A percentile compares a stretch with the other conserved stretches of the same genome.
These are phyloP conservation scores for Dufourea novaeangliae DNA, from an alignment of 1,140 invertebrate species.

Conservation along the genomic window DNA sequence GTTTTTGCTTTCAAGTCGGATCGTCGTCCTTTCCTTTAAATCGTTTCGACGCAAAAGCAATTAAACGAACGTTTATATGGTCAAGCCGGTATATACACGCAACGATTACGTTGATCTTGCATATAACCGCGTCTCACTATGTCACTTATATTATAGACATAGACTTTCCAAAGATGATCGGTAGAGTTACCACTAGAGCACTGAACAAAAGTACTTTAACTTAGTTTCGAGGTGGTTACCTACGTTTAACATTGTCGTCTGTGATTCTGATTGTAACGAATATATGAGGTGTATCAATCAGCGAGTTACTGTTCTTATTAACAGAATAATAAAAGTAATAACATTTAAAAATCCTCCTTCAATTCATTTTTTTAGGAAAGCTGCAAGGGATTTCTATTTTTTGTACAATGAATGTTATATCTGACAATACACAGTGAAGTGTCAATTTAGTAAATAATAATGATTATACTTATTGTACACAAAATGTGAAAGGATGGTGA, in stretches of 20 bases:
- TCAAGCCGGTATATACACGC: background rate
- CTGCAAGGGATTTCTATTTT: too few species aligned
- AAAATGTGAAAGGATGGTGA: too few species aligned
- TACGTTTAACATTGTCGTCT: background rate
- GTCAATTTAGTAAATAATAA: too few species aligned
- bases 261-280: background rate
- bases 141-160: background rate
- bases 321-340: too few species aligned
- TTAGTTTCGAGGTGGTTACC: background rate
- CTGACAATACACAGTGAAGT: too few species aligned
- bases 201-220: background rate
- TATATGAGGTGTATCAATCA: too few species aligned
- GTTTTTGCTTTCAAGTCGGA: constrained; percentile 16
- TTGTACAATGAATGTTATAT: too few species aligned
- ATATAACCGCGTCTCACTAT: background rate
- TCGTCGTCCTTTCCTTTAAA: constrained; percentile 7
- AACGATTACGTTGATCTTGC: constrained; percentile 17
- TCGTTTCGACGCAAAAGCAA: background rate
- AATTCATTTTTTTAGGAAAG: too few species aligned
- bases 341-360: too few species aligned
- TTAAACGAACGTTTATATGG: constrained; percentile 11
- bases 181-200: background rate
- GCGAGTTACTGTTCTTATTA: too few species aligned
- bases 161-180: constrained; percentile 23
- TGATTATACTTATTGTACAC: too few species aligned